Conservation (phyloP, 2,888 invertebrate genomes). For the Agrotis ipsilon region DNA sequence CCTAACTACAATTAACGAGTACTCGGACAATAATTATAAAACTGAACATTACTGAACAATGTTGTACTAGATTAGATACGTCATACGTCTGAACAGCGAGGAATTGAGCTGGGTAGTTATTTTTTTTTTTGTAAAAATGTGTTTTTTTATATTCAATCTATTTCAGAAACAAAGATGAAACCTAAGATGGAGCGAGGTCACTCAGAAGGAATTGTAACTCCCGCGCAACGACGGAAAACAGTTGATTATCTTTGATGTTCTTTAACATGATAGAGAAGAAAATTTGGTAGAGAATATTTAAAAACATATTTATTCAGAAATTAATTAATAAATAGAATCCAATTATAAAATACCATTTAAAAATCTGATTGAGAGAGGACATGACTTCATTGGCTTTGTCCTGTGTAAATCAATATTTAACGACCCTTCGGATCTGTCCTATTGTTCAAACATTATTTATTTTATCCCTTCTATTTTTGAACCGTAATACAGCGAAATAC, state of each 20-base stretch:
- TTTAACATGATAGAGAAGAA: too few species aligned
- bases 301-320: too few species aligned
- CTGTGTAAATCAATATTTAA: background rate
- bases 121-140: too few species aligned
- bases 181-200: too few species aligned
- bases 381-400: background rate
- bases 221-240: too few species aligned
- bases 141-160: too few species aligned
- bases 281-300: too few species aligned
- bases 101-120: background rate
- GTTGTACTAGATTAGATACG: slow-evolving; percentile 25
- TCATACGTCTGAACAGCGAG: slow-evolving; percentile 13
- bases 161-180: too few species aligned
- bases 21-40: background rate
- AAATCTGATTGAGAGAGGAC: background rate
- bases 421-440: background rate
- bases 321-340: background rate
- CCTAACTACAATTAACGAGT: slow-evolving; percentile 7
- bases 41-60: background rate
- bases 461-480: background rate
- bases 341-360: background rate
- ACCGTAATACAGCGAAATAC: background rate
- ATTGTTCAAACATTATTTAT: background rate
- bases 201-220: too few species aligned
- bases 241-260: too few species aligned